phyloP scores from a whole-genome alignment of 2,888 invertebrate species.

The Calameuta filiformis region DNA sequence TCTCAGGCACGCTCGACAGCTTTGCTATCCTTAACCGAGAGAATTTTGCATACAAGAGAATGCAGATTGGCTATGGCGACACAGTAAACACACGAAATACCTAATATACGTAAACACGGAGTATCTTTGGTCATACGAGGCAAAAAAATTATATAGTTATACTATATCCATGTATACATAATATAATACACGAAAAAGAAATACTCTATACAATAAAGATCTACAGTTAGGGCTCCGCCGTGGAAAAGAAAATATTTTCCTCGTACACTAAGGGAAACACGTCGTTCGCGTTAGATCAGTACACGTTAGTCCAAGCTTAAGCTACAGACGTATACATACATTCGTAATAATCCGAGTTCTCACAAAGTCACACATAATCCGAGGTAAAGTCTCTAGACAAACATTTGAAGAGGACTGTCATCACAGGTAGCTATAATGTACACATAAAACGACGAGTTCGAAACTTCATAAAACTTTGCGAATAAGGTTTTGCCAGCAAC shows the following conservation, averaged over 20 bases:
- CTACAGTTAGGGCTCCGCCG: neutral
- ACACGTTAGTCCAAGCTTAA: neutral
- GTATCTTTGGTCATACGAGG: neutral
- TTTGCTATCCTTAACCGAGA: neutral
- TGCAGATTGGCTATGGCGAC: neutral
- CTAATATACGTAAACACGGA: neutral
- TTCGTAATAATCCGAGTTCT: neutral
- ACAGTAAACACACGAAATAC: neutral
- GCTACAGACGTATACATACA: neutral
- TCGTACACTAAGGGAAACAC: neutral
- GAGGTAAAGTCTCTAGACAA: neutral
- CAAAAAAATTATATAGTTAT: no score
- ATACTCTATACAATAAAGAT: neutral
- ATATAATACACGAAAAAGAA: neutral
- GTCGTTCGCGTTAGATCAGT: neutral
- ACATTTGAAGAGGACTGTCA: neutral
- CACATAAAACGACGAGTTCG: neutral
- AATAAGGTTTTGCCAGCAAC: neutral
- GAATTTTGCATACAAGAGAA: neutral
- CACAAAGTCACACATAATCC: neutral
- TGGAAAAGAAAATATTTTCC: neutral
- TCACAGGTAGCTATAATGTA: neutral
- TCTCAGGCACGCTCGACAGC: conserved; percentile 10
- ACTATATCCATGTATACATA: no score
- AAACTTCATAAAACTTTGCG: conserved; percentile 1